Evolutionary conservation across 2,888 invertebrate genomes (phyloP).

Genomic region (Antheraea assamensis): DNA sequence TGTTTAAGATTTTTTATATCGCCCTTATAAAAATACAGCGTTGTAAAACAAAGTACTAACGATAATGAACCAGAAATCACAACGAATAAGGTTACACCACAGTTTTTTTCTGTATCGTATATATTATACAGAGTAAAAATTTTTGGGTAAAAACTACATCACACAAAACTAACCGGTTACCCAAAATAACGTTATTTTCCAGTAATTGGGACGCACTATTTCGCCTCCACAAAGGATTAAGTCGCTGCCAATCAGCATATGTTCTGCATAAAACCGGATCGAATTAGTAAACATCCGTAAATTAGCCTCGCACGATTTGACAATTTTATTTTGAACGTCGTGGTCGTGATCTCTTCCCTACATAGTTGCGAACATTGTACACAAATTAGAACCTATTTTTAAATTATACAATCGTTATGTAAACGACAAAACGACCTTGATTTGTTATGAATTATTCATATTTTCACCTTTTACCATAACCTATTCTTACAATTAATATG

Average conservation of each 20-base stretch:
- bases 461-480: neutral
- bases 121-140: neutral
- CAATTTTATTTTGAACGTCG: constrained; percentile 38
- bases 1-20: no score
- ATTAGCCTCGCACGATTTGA: constrained; percentile 54
- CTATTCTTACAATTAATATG: no score
- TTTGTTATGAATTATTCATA: neutral
- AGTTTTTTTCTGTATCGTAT: no score
- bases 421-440: neutral
- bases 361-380: constrained; percentile 11
- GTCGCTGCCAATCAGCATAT: neutral
- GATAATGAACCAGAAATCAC: no score
- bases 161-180: no score
- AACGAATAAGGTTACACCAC: no score
- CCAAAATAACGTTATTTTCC: neutral
- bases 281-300: constrained; percentile 50
- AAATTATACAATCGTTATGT: neutral
- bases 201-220: neutral
- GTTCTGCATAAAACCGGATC: constrained; percentile 41
- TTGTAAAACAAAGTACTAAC: no score
- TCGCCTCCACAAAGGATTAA: constrained; percentile 22
- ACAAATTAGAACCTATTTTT: constrained; percentile 10
- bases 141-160: no score
- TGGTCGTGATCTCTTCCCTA: constrained; percentile 37
- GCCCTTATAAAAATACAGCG: no score